Percentiles rank a stretch among this genome's conserved stretches.
Evolutionary conservation across 1,140 invertebrate genomes (phyloP).

Genomic region (Ceratoteleas bidentatus): DNA sequence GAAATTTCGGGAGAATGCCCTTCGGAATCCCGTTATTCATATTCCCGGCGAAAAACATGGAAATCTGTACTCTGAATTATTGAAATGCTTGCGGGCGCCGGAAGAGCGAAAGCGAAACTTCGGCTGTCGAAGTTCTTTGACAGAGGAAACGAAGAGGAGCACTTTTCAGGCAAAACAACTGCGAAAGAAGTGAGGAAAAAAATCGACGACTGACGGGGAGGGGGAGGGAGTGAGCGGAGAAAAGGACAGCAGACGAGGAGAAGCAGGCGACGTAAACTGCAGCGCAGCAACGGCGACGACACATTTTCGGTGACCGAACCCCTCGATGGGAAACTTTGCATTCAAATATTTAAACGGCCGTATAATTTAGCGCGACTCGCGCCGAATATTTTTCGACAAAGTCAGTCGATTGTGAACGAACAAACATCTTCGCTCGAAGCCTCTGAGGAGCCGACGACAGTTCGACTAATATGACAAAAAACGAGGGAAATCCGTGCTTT

Average conservation of each 20-base stretch:
- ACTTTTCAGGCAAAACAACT: constrained; percentile 61
- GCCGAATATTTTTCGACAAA: constrained; percentile 26
- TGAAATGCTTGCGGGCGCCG: constrained; percentile 66
- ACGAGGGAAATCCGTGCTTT: too few relatives aligned
- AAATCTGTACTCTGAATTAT: constrained; percentile 75
- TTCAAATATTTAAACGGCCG: constrained; percentile 69
- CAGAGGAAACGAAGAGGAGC: constrained; percentile 58
- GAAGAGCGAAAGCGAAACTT: constrained; percentile 54
- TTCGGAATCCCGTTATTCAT: constrained; percentile 64
- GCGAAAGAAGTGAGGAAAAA: constrained; percentile 20
- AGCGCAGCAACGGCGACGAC: constrained; percentile 27
- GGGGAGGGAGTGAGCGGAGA: background rate
- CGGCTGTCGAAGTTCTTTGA: constrained; percentile 58
- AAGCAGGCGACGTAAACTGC: too few relatives aligned
- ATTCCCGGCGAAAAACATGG: constrained; percentile 65
- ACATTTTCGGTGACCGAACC: constrained; percentile 31
- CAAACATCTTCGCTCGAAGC: constrained; percentile 20
- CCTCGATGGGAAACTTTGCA: constrained; percentile 51
- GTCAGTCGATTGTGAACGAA: constrained; percentile 29
- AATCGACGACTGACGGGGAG: too few relatives aligned
- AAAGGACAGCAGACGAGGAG: constrained; percentile 13
- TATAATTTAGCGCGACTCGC: constrained; percentile 40
- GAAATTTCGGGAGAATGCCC: constrained; percentile 56
- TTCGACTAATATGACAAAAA: too few relatives aligned
- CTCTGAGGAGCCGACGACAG: background rate